Evolutionary conservation across 2,888 invertebrate genomes (phyloP).

Genomic region (Cheilosia vulpina): DNA sequence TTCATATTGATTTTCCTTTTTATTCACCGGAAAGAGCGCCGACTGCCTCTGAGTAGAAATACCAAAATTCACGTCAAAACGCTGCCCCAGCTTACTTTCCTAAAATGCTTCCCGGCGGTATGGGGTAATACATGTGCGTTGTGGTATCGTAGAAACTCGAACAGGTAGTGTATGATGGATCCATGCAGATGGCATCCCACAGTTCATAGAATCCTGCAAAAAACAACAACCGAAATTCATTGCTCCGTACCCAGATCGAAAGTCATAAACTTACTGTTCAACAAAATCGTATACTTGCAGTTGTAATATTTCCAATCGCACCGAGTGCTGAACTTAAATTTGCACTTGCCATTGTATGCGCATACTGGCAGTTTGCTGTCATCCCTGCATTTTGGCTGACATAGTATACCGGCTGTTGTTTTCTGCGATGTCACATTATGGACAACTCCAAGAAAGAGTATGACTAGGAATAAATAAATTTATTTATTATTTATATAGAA

Average conservation of each 20-base stretch:
- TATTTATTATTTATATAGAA: not conserved
- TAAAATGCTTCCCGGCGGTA: not conserved
- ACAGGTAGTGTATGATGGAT: constrained; percentile 2
- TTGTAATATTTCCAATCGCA: constrained; percentile 51
- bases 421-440: not conserved
- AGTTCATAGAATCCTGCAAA: not conserved
- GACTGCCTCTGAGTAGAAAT: no score
- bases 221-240: not conserved
- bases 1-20: no score
- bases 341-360: constrained; percentile 41
- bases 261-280: constrained; percentile 20
- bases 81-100: not conserved
- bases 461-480: not conserved
- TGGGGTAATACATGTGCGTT: constrained; percentile 1
- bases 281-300: constrained; percentile 27
- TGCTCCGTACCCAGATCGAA: no score
- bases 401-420: not conserved
- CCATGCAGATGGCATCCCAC: not conserved
- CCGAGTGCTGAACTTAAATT: constrained; percentile 31
- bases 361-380: constrained; percentile 6
- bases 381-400: constrained; percentile 19
- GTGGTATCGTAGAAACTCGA: not conserved
- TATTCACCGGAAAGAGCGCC: no score
- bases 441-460: not conserved
- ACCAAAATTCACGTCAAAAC: no score